Base-by-base conservation (phyloP, 2,888 invertebrate genomes). In the Holacanthella duospinosa region DNA sequence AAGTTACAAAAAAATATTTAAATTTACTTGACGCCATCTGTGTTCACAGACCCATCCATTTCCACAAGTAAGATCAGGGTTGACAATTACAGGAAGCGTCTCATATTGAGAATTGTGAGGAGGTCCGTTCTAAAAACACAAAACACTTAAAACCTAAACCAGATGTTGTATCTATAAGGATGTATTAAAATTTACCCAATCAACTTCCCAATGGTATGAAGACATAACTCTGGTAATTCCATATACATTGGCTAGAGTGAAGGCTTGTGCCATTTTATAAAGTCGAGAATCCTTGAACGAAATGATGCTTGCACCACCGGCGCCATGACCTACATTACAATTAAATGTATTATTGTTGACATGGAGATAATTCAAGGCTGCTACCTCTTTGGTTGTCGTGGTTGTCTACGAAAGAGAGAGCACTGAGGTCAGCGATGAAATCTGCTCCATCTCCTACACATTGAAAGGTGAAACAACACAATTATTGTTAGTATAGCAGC, bases 241-340 rank as follows among this genome's bases (percentile, higher is more conserved):
- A 70, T 89, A 90, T 0, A 88, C 86, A 81, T 88, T 87, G 0
- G 93, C 90, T 77, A 95, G 79, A 84, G 88, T 89, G 77, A 92
- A 93, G 0, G 89, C 89, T 2, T 85, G 85, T 0, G 92, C 93
- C 80, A 82, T 82, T 79, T 81, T 72, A 64, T 72, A 71, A 28
- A 68, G 28, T 36, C 66, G 29, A 26, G 66, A 29, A 26, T 68
- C 69, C 24, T 64, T 62, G 68, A 70, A 69, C 16, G 73, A 74
- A 2, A 74, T 56, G 53, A 74, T 66, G 44, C 48, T 60, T 9
- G 43, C 67, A 28, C 74, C 67, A 25, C 66, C 66, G 19, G 66
- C 58, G 9, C 64, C 64, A 25, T 66, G 62, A n/a, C 65, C 65
- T 24, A n/a, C n/a, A n/a, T n/a, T n/a, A n/a, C n/a, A n/a, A n/a